Conservation (phyloP, 2,113 vertebrate species). For the Etheostoma cragini region DNA sequence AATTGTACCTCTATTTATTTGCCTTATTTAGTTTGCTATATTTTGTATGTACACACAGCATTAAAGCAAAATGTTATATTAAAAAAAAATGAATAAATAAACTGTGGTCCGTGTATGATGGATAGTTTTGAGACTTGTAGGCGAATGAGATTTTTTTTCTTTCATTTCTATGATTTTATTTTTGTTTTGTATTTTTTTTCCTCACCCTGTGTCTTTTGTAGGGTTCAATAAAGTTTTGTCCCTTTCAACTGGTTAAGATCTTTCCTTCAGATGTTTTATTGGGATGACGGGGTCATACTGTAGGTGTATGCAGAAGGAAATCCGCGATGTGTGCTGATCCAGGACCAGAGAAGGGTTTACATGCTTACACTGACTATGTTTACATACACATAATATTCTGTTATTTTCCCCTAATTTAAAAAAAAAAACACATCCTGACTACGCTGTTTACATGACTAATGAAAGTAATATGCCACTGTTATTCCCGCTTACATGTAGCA, state of each 20-base stretch:
- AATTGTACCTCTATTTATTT: constrained; percentile 94
- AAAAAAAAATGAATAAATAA: constrained; percentile 81
- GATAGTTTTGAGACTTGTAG: constrained; percentile 75
- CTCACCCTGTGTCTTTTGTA: constrained; percentile 82
- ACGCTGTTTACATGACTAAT: too few species aligned
- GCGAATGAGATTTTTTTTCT: constrained; percentile 70
- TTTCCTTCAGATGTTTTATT: not conserved
- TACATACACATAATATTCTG: too few species aligned
- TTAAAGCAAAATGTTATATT: constrained; percentile 84
- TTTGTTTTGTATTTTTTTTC: constrained; percentile 70
- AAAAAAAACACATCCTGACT: too few species aligned
- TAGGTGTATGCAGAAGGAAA: not conserved
- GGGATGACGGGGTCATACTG: not conserved
- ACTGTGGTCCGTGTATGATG: constrained; percentile 81
- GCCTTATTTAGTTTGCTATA: constrained; percentile 91
- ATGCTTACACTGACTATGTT: not conserved
- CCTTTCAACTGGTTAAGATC: constrained; percentile 39
- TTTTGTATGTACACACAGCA: constrained; percentile 90
- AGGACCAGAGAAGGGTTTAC: not conserved
- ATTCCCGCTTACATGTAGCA: too few species aligned
- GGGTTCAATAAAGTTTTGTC: constrained; percentile 84
- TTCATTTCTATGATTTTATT: constrained; percentile 65
- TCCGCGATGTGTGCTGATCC: not conserved
- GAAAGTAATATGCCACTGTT: too few species aligned
- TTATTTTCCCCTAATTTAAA: too few species aligned